Evolutionary conservation across 2,113 vertebrate species (phyloP).

Genomic region (Rhinolophus ferrumequinum): DNA sequence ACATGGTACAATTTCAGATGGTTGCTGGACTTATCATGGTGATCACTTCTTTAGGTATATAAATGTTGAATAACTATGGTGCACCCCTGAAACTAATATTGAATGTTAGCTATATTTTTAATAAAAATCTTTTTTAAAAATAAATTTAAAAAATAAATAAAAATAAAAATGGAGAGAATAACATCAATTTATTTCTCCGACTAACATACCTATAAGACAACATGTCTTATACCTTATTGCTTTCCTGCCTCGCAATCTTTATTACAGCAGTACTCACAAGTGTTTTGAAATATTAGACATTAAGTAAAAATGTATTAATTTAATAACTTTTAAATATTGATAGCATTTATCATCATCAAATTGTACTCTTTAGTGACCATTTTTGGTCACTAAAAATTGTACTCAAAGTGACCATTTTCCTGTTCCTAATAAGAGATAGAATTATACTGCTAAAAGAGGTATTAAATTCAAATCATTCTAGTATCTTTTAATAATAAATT

Average conservation of each 20-base stretch:
- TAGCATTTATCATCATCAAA: neutral
- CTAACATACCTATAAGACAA: neutral
- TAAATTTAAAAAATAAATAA: no score
- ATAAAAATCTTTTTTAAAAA: no score
- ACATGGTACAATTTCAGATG: no score
- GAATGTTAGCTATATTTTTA: no score
- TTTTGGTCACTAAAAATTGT: no score
- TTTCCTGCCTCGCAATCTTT: neutral
- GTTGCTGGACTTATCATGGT: no score
- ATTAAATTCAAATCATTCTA: conserved; percentile 13
- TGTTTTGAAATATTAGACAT: neutral
- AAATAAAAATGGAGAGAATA: neutral
- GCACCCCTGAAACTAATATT: no score
- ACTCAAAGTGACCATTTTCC: neutral
- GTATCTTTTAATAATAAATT: neutral
- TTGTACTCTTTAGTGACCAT: neutral
- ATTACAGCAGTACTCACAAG: neutral
- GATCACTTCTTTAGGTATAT: no score
- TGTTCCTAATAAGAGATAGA: neutral
- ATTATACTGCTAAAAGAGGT: neutral
- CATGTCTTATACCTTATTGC: neutral
- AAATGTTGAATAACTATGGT: no score
- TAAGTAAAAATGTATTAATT: neutral
- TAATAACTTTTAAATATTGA: neutral
- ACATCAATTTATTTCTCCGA: neutral